Evolutionary conservation across 1,140 invertebrate species (phyloP).

Genomic region (Drosophila pseudoobscura): DNA sequence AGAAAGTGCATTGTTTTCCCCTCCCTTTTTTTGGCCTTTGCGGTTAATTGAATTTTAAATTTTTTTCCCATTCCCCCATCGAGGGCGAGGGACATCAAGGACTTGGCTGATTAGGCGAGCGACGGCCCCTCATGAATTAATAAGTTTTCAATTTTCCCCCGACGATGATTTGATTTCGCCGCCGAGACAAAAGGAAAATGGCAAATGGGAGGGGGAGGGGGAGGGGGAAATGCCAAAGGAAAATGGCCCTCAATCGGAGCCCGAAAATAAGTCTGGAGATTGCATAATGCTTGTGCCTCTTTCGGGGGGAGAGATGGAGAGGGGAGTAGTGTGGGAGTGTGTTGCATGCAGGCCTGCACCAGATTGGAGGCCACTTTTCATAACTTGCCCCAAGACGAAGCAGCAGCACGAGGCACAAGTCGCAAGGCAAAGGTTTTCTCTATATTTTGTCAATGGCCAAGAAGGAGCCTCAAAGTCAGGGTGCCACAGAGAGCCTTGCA

Average conservation of each 20-base stretch:
- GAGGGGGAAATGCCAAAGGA: slow-evolving; percentile 23
- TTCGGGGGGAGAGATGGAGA: slow-evolving; percentile 2
- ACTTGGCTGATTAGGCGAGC: slow-evolving; percentile 57
- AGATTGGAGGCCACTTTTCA: slow-evolving; percentile 63
- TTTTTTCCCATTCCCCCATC: neutral
- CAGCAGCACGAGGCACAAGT: slow-evolving; percentile 8
- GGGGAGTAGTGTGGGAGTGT: neutral
- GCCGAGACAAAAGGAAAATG: slow-evolving; percentile 15
- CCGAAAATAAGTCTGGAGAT: slow-evolving; percentile 39
- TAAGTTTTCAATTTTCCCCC: slow-evolving; percentile 74
- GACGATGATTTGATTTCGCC: slow-evolving; percentile 73
- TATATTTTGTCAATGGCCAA: slow-evolving; percentile 61
- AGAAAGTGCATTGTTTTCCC: no score
- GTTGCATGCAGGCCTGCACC: no score
- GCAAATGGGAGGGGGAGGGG: neutral
- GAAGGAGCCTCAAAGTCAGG: slow-evolving; percentile 51
- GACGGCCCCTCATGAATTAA: slow-evolving; percentile 70
- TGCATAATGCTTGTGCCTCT: slow-evolving; percentile 67
- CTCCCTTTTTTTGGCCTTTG: slow-evolving; percentile 17
- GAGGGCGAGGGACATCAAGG: no score
- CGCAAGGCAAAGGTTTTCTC: slow-evolving; percentile 47
- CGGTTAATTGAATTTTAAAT: slow-evolving; percentile 81
- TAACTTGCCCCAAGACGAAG: slow-evolving; percentile 44
- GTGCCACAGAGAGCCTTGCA: slow-evolving; percentile 24
- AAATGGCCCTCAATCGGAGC: slow-evolving; percentile 20